Evolutionary conservation across 1,140 invertebrate genomes (phyloP), one percentile per base, ranked within the genome.

Genomic region (Globodera rostochiensis): DNA sequence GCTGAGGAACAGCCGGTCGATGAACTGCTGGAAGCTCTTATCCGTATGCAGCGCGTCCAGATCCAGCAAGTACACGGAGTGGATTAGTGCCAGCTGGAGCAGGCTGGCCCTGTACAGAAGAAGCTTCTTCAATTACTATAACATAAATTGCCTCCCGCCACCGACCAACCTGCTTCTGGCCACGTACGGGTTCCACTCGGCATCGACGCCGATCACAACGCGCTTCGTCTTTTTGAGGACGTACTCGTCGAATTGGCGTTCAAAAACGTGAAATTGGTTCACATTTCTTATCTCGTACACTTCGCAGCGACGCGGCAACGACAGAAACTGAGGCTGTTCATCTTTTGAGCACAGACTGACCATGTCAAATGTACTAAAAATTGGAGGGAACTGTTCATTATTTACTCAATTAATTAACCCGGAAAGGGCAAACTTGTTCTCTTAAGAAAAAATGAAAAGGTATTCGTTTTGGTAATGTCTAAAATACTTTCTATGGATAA

Each of bases 171-270:
- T 78, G 76, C 45, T 78, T 15, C 50, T 64, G 11, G n/a, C 45
- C 49, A 78, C 76, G 70, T 69, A 78, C 46, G 76, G 70, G 49
- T 78, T 78, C 76, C 76, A 78, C 60, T 78, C 76, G 11, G 76
- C 66, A 49, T 78, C 76, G 25, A 78, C 46, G 8, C 76, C 76
- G 49, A 78, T 47, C 25, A 78, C 13, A 67, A 78, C 70, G 8
- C 76, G 64, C 15, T 53, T 25, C 53, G 76, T 78, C 70, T 78
- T 78, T 11, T 78, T 78, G 4, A 49, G 76, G 13, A 53, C 60
- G 66, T 78, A 78, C n/a, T 78, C 76, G 25, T 66, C 66, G 69
- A 78, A 70, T 21, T 78, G 76, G 9, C 70, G 66, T 5, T 78
- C 57, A 67, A 78, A 78, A 36, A 78, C 21, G 46, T 21, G 66